These are phyloP conservation scores for Scylla paramamosain DNA, from an alignment of 1,140 invertebrate species.

Conservation along the genomic window DNA sequence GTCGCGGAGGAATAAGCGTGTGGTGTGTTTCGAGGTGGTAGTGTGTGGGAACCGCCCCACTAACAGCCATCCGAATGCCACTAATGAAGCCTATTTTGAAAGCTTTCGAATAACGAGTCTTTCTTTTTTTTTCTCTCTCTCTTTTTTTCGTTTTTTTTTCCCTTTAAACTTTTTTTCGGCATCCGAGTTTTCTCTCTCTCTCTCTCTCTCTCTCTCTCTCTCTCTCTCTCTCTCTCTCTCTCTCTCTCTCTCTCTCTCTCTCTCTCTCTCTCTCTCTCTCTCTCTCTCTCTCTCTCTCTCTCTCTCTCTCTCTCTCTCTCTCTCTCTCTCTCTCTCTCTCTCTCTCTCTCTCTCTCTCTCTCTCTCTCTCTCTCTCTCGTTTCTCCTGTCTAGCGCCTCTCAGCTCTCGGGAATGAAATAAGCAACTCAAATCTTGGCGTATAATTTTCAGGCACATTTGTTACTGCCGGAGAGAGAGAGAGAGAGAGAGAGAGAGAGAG, in stretches of 20 bases:
- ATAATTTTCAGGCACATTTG: conserved; percentile 7
- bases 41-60: not conserved
- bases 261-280: no score
- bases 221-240: no score
- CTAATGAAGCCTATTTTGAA: conserved; percentile 72
- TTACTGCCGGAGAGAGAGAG: not conserved
- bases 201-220: no score
- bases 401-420: not conserved
- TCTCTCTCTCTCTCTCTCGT: not conserved
- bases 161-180: not conserved
- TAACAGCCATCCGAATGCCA: conserved; percentile 30
- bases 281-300: no score
- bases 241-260: no score
- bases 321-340: no score
- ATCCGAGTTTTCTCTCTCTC: not conserved
- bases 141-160: not conserved
- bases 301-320: not conserved
- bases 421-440: conserved; percentile 9
- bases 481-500: not conserved
- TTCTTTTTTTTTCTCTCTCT: conserved; percentile 5
- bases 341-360: no score
- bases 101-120: conserved; percentile 56
- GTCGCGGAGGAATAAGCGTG: not conserved
- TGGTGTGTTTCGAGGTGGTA: not conserved
- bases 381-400: not conserved